Percentiles rank a stretch among this genome's conserved stretches.
Evolutionary conservation across 2,888 invertebrate genomes (phyloP).

Genomic region (Campoplex nolae): DNA sequence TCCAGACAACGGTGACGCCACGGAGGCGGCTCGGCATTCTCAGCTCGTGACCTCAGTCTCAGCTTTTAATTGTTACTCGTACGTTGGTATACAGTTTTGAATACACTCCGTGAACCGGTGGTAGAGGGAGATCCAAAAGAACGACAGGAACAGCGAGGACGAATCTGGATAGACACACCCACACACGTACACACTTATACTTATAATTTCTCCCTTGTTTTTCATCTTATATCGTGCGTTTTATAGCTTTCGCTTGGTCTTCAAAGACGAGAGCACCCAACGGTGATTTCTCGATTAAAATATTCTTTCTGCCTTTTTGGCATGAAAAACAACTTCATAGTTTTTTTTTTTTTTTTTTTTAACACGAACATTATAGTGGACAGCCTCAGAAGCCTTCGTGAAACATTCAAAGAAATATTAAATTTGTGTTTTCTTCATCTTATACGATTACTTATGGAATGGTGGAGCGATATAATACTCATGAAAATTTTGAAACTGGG

Average conservation of each 20-base stretch:
- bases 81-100: constrained; percentile 22
- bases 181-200: neutral
- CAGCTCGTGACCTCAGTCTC: constrained; percentile 54
- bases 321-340: no score
- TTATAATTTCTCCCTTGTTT: constrained; percentile 13
- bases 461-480: neutral
- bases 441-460: neutral
- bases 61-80: constrained; percentile 51
- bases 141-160: constrained; percentile 16
- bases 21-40: constrained; percentile 49
- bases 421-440: neutral
- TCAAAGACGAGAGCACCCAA: neutral
- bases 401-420: neutral
- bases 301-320: neutral
- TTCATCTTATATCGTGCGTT: neutral
- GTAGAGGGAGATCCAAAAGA: neutral
- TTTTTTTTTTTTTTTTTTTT: neutral
- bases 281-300: neutral
- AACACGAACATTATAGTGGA: neutral
- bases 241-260: neutral
- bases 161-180: neutral
- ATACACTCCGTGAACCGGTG: constrained; percentile 1
- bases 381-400: neutral
- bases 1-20: constrained; percentile 35
- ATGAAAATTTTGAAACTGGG: neutral